Evolutionary conservation across 1,140 invertebrate species (phyloP), one percentile per base, ranked within the genome.

Genomic region (Drosophila obscura): DNA sequence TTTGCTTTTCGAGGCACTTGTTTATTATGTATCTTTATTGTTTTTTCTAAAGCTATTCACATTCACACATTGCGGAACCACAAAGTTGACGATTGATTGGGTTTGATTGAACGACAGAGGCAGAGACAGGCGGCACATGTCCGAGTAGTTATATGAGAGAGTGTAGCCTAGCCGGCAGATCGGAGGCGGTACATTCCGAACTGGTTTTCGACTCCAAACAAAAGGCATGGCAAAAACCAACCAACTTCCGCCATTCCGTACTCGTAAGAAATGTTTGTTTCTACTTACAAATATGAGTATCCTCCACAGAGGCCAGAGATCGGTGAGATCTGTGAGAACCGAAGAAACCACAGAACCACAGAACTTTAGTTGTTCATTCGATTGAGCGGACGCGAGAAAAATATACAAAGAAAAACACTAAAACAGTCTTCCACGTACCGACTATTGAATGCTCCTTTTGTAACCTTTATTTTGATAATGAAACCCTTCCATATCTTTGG

Each of bases 31-130:
- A 62, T 77, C 66, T 74, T 13, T 22, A 35, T 77, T 66, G 72
- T 75, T 77, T 73, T 77, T 76, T 58, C 11, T 39, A 39, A 68
- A 73, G 64, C 78, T 67, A 55, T 73, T 74, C 69, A 56, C 61
- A 57, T 61, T 87, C 35, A 39, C 35, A 39, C 35, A 39, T 87
- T 88, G 74, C 81, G 82, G 82, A 84, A 87, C 73, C 35, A 84
- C 63, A 74, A 85, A 74, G 68, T 77, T 77, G 81, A 67, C 82
- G 77, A 84, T 84, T 84, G 82, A 84, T 84, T 84, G 81, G 74
- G 55, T 77, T 77, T 71, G 82, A 84, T 84, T 84, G 79, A 69
- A 66, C 53, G 9, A 39, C 11, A 35, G 31, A 35, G 31, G 0
- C 31, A 39, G 9, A 39, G 35, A 4, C 35, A 39, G 35, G 35